Percentiles rank a stretch among this genome's conserved stretches.
These are phyloP conservation scores for Erebia epiphron DNA, from an alignment of 2,888 invertebrate species.

Conservation along the genomic window DNA sequence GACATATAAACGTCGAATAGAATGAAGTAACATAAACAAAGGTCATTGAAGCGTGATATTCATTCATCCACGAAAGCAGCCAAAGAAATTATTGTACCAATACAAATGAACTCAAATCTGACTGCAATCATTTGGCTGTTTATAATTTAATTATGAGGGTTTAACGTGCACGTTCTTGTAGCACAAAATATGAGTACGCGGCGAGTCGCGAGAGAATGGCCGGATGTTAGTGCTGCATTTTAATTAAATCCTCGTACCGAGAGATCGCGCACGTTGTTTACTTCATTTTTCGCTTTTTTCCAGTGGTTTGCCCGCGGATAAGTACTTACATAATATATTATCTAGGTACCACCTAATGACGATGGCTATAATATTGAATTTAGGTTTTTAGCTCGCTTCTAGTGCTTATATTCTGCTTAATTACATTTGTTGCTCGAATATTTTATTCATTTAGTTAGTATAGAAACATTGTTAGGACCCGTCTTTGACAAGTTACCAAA, in stretches of 20 bases:
- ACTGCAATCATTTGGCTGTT: slow-evolving; percentile 46
- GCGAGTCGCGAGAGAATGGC: slow-evolving; percentile 36
- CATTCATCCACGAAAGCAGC: slow-evolving; percentile 37
- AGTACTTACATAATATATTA: no score
- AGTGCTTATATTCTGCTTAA: no score
- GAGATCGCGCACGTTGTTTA: slow-evolving; percentile 50
- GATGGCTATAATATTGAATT: no score
- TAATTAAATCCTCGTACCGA: slow-evolving; percentile 66
- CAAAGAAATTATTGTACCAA: slow-evolving; percentile 46
- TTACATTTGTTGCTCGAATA: no score
- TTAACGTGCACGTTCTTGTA: slow-evolving; percentile 17
- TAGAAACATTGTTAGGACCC: no score
- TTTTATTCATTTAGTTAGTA: no score
- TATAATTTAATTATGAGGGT: slow-evolving; percentile 62
- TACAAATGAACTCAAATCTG: slow-evolving; percentile 45
- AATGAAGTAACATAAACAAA: background rate
- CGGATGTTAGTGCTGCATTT: slow-evolving; percentile 59
- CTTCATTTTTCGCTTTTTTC: slow-evolving; percentile 50
- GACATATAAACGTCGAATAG: background rate
- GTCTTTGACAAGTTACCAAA: no score
- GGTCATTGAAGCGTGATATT: slow-evolving; percentile 21
- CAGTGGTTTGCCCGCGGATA: slow-evolving; percentile 47
- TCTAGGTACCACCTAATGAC: slow-evolving; percentile 47
- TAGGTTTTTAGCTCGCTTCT: no score
- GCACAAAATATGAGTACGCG: slow-evolving; percentile 20